Conservation (phyloP, 2,797 vertebrate genomes). For the Prunella strophiata region DNA sequence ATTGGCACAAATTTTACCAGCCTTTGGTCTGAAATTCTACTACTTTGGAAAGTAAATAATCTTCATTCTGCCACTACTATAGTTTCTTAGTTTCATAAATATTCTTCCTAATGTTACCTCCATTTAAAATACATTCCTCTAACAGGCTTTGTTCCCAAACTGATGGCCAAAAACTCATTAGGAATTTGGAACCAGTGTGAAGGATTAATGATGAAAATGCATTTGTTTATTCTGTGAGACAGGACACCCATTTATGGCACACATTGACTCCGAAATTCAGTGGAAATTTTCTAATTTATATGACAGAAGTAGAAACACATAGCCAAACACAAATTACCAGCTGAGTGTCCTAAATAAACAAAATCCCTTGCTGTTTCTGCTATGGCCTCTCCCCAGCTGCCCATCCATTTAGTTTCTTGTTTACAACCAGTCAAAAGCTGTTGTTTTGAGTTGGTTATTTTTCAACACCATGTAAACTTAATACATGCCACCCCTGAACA, state of each 20-base stretch:
- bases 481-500: neutral
- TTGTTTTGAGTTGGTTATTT: rapidly evolving
- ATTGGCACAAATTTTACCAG: neutral
- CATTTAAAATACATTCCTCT: neutral
- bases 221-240: neutral
- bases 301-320: neutral
- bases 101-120: neutral
- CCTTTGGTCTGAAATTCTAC: neutral
- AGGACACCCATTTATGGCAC: neutral
- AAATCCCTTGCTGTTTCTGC: neutral
- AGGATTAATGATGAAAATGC: neutral
- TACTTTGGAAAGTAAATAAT: neutral
- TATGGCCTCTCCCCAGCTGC: neutral
- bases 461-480: neutral
- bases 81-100: neutral
- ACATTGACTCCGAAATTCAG: neutral
- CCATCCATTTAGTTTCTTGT: neutral
- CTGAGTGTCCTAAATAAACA: neutral
- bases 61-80: neutral
- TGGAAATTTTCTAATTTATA: neutral
- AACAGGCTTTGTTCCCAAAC: neutral
- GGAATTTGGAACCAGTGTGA: neutral
- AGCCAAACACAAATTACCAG: neutral
- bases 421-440: neutral
- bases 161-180: neutral